Base-by-base conservation (phyloP, 2,113 vertebrate species). In the Solea senegalensis region DNA sequence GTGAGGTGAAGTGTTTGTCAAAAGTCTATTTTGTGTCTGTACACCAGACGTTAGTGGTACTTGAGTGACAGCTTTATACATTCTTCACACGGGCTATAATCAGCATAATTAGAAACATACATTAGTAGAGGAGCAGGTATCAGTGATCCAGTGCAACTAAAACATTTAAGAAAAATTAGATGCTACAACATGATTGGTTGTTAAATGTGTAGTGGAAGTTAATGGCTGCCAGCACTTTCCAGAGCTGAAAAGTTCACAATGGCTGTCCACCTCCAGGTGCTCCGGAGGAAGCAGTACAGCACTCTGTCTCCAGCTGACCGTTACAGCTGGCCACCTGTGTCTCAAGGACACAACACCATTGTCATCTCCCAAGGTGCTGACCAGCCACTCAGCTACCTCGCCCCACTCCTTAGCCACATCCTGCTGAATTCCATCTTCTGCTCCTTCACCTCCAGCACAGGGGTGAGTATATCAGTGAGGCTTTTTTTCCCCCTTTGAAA, bases 241-340 rank as follows among this genome's bases (percentile, higher is more conserved):
- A 7, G 41, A 43, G 41, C 9, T 9, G 9, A 7, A 43, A 43
- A 48, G 14, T 13, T 13, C 4, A 48, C 11, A 48, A 48, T 10
- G 45, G 2, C 45, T 12, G 8, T 28, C 26, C 5, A 11, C 10
- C 3, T 80, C 3, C 85, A 99, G 97, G 90, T 92, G 62, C 88
- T 98, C 82, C 57, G 48, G 27, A 80, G 40, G 79, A 92, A 78
- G 45, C 89, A 86, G 1, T 90, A 90, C 72, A 15, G 7, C 6
- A 72, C 84, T 6, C 94, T 93, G 8, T 92, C 77, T 69, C 83
- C 93, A 10, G 85, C 92, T 0, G 92, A 96, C 26, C 84, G 94
- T 7, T 95, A 95, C 89, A 94, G 93, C 49, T 99, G 97, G 97
- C 95, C 96, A 0, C 82, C 95, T 3, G 84, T 96, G 74, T 94